Evolutionary conservation across 2,113 vertebrate genomes (phyloP).

Genomic region (Thalassoma bifasciatum): DNA sequence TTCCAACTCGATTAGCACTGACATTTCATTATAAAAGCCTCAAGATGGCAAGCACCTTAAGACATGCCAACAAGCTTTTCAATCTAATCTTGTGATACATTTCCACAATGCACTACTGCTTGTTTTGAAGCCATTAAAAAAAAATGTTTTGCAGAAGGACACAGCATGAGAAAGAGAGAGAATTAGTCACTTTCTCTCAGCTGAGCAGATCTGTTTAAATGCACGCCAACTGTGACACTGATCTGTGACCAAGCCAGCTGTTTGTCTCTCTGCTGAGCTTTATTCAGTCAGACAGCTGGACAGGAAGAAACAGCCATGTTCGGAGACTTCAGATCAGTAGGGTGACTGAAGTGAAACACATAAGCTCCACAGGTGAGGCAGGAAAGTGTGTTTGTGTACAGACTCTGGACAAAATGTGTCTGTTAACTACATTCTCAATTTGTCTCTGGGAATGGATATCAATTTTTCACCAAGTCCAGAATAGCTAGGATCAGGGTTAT

Average conservation of each 20-base stretch:
- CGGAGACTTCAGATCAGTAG: background rate
- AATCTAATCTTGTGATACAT: background rate
- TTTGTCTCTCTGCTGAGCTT: constrained; percentile 25
- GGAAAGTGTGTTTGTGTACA: background rate
- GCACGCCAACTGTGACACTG: constrained; percentile 16
- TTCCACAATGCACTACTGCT: constrained; percentile 26
- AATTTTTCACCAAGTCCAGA: too few species aligned
- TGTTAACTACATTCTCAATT: background rate
- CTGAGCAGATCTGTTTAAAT: constrained; percentile 7
- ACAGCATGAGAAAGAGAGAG: background rate
- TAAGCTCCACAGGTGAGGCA: background rate
- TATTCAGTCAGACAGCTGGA: constrained; percentile 28
- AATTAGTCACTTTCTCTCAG: background rate
- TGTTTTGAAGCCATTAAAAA: constrained; percentile 18
- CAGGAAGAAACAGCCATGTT: constrained; percentile 12
- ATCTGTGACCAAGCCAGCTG: constrained; percentile 36
- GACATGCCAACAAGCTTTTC: constrained; percentile 10
- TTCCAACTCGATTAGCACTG: constrained; percentile 16
- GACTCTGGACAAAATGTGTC: background rate
- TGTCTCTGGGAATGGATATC: too few species aligned
- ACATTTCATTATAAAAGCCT: constrained; percentile 43
- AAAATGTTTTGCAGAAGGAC: constrained; percentile 3
- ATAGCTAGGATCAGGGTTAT: too few species aligned
- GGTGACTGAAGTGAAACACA: constrained; percentile 8
- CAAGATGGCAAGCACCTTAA: constrained; percentile 21